Evolutionary conservation across 2,113 vertebrate genomes (phyloP).

Genomic region (Rhabdomys dilectus): DNA sequence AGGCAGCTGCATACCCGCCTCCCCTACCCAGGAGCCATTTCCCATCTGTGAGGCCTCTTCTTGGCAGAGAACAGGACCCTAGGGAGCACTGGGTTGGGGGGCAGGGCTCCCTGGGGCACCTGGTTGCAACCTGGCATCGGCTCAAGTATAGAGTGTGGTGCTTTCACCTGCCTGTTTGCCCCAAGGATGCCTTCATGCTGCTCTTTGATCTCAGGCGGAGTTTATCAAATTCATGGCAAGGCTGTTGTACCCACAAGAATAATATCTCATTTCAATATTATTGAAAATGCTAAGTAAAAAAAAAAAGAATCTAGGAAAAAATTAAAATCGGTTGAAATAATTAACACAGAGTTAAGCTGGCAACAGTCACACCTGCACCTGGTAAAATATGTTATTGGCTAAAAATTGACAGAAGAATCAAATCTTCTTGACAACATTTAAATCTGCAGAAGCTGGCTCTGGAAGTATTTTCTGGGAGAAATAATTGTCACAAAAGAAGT

Average conservation of each 20-base stretch:
- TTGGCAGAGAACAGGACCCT: background rate
- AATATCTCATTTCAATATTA: constrained; percentile 65
- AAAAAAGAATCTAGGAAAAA: constrained; percentile 52
- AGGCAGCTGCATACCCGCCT: background rate
- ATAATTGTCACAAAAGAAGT: constrained; percentile 61
- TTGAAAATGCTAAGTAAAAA: constrained; percentile 41
- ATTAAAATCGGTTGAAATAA: constrained; percentile 71
- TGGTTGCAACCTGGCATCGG: constrained; percentile 6
- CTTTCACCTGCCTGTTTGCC: constrained; percentile 59
- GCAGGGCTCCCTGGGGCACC: constrained; percentile 18
- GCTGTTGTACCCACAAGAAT: constrained; percentile 37
- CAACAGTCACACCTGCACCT: constrained; percentile 70
- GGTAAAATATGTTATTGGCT: constrained; percentile 76
- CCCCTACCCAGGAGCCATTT: constrained; percentile 19
- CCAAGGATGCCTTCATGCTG: constrained; percentile 25
- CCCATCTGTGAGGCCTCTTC: background rate
- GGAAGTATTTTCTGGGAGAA: constrained; percentile 61
- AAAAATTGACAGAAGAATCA: constrained; percentile 76
- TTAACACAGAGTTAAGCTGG: constrained; percentile 76
- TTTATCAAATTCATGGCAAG: constrained; percentile 63
- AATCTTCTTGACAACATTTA: constrained; percentile 73
- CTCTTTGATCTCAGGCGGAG: constrained; percentile 52
- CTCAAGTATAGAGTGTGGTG: background rate
- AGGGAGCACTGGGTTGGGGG: background rate
- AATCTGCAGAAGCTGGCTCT: constrained; percentile 65